Base-by-base conservation (phyloP, 1,140 invertebrate species). In the Gonioctena quinquepunctata region DNA sequence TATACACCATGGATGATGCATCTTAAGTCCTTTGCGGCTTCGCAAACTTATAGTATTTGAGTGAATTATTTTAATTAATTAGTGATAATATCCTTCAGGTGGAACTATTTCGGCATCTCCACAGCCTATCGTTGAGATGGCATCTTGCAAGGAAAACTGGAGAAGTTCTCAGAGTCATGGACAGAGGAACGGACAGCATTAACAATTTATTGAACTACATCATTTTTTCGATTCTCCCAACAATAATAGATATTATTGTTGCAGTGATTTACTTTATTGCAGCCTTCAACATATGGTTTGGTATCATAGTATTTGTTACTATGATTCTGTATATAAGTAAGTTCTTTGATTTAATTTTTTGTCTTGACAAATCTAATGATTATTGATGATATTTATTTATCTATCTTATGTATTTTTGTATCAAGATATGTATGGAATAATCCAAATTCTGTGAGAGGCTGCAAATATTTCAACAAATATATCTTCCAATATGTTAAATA, bases 61-160 rank as follows among this genome's bases (percentile, higher is more conserved):
- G n/a, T n/a, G n/a, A n/a, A n/a, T n/a, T n/a, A n/a, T n/a, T n/a
- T n/a, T n/a, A n/a, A n/a, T n/a, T n/a, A n/a, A n/a, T n/a, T n/a
- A n/a, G n/a, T n/a, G n/a, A n/a, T n/a, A n/a, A n/a, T n/a, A n/a
- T n/a, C n/a, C n/a, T n/a, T n/a, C 81, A 90, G 89, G 81, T 93
- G 62, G 88, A 92, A 81, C 82, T 96, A 16, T 96, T 95, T 80
- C 86, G 87, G 27, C 96, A 98, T 85, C 86, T 98, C 22, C 96
- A 98, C 82, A 89, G 89, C 69, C 82, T 96, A 68, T 94, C 95
- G 77, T 86, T 94, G 69, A 86, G 90, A 62, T 99, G 96, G 96
- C 96, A 99, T 85, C 83, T 99, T 25, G 87, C 89, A 6, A 86
- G 96, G 23, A 98, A 99, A 87, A 98, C 96, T 1, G 97, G 97